Conservation (phyloP, 1,140 invertebrate genomes). For the Anthonomus grandis region DNA sequence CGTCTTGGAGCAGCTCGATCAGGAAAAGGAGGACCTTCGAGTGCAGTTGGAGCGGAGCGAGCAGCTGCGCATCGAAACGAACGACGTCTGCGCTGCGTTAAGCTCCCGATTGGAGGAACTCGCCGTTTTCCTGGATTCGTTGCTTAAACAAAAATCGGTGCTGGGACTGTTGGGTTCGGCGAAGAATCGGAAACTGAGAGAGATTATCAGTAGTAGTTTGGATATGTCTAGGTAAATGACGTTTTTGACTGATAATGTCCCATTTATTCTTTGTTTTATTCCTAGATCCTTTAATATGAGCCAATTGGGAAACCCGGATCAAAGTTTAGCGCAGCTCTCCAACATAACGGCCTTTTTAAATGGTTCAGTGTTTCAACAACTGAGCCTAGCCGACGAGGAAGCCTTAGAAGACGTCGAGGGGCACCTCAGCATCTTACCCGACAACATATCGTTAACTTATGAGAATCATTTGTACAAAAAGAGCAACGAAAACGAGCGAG, state of each 20-base stretch:
- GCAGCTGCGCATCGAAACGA: slow-evolving; percentile 57
- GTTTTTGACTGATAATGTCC: neutral
- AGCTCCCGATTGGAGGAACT: slow-evolving; percentile 65
- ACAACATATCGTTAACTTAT: slow-evolving; percentile 39
- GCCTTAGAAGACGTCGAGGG: slow-evolving; percentile 23
- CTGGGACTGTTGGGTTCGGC: slow-evolving; percentile 52
- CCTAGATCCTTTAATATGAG: slow-evolving; percentile 49
- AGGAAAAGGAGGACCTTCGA: slow-evolving; percentile 41
- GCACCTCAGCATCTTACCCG: slow-evolving; percentile 34
- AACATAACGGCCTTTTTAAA: slow-evolving; percentile 51
- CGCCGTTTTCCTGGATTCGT: slow-evolving; percentile 66
- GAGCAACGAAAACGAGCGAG: slow-evolving; percentile 32
- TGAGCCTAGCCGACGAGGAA: slow-evolving; percentile 30
- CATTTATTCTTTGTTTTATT: neutral
- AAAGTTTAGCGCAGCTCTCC: slow-evolving; percentile 49
- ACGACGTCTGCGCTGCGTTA: slow-evolving; percentile 61
- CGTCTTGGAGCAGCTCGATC: slow-evolving; percentile 30
- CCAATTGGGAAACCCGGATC: slow-evolving; percentile 37
- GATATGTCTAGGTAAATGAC: slow-evolving; percentile 53
- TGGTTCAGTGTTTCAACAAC: slow-evolving; percentile 33
- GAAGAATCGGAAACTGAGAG: slow-evolving; percentile 52
- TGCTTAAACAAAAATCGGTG: slow-evolving; percentile 62
- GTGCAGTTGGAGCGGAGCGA: slow-evolving; percentile 49
- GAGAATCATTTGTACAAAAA: slow-evolving; percentile 43
- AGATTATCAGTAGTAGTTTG: slow-evolving; percentile 56